Base-by-base conservation (phyloP, 2,888 invertebrate genomes). In the Drosophila flavopinicola region DNA sequence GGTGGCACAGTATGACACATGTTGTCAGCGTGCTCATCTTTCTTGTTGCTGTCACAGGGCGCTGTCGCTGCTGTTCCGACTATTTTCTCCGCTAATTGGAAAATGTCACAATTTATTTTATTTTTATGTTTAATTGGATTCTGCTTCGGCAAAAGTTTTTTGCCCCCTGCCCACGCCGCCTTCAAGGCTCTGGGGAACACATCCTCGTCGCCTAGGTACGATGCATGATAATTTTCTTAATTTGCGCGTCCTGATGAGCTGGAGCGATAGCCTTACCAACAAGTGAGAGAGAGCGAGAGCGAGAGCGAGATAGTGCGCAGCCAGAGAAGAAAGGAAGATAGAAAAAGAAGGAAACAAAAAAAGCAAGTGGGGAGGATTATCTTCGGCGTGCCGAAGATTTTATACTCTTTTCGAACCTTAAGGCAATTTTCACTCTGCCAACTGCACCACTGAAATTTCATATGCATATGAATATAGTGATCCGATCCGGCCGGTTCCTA, bases 171-270 rank as follows among this genome's bases (percentile, higher is more conserved):
- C n/a, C n/a, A n/a, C n/a, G n/a, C n/a, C n/a, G n/a, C n/a, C n/a
- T n/a, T n/a, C 23, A 17, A 6, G 33, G 27, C 13, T 20, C 6
- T 11, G 44, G 17, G 30, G 11, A 35, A 41, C 25, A 48, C 27
- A 27, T n/a, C 7, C 29, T 27, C 42, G 84, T 85, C 65, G 74
- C 77, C 86, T 72, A 86, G 78, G 80, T 79, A 85, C 78, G 75
- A 72, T 60, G 84, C 84, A 83, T 86, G 80, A 83, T 86, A 83
- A 79, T 83, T 84, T 86, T 77, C 83, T 83, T 83, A 86, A 83
- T 83, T 83, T 83, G 78, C 58, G 52, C 85, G 73, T 60, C 68
- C 70, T 80, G 86, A 83, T 86, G 83, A 77, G 83, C 75, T 67
- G 39, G 39, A 65, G 35, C 30, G 42, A 20, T 37, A 58, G 58